phyloP scores from a whole-genome alignment of 2,797 vertebrate genomes.

The Acrocephalus scirpaceus region DNA sequence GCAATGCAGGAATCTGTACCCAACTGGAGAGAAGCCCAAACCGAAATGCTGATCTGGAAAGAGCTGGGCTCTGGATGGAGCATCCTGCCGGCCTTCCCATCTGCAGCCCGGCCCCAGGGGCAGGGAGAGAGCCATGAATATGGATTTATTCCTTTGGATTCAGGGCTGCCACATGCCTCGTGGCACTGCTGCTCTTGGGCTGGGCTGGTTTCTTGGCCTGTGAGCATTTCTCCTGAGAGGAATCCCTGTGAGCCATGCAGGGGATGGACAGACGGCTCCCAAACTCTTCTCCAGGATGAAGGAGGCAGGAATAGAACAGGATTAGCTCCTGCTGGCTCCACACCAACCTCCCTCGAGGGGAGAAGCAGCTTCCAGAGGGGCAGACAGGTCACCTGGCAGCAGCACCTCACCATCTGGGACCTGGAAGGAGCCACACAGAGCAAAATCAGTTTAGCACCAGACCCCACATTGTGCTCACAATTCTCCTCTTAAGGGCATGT shows the following conservation, averaged over 20 bases:
- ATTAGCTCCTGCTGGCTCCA: not conserved
- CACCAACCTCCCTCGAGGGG: not conserved
- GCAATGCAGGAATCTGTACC: not conserved
- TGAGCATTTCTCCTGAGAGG: not conserved
- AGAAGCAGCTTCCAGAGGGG: not conserved
- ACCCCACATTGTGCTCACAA: fast-evolving
- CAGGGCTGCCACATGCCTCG: not conserved
- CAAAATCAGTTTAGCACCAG: fast-evolving
- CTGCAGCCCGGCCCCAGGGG: not conserved
- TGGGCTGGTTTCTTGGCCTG: not conserved
- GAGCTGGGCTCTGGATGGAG: not conserved
- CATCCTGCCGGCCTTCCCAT: not conserved
- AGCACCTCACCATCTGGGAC: not conserved
- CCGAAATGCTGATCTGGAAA: not conserved
- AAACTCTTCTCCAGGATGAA: not conserved
- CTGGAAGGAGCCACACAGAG: not conserved
- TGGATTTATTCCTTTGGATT: not conserved
- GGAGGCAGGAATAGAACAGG: not conserved
- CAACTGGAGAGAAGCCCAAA: conserved; percentile 33
- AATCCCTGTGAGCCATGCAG: not conserved
- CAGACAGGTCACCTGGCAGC: not conserved
- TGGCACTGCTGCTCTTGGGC: not conserved
- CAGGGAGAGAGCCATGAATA: not conserved
- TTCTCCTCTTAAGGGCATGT: not conserved
- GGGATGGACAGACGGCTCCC: not conserved